Percentiles rank a stretch among this genome's conserved stretches.
Evolutionary conservation across 2,113 vertebrate species (phyloP).

Genomic region (Corythornis cristatus): DNA sequence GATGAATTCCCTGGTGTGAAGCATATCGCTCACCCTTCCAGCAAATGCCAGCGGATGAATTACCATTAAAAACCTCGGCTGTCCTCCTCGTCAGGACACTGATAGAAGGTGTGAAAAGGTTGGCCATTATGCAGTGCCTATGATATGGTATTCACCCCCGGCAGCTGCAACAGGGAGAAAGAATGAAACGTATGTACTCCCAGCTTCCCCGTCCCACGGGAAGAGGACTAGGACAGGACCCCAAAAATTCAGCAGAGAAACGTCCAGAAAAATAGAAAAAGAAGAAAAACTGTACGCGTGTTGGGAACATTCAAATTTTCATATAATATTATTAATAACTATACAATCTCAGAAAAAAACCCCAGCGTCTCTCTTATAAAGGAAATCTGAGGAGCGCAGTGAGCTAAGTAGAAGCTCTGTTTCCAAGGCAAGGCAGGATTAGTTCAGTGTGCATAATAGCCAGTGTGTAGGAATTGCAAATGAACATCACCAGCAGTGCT

Average conservation of each 20-base stretch:
- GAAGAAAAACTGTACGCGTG: background rate
- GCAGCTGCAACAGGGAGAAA: background rate
- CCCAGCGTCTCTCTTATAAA: conserved; percentile 16
- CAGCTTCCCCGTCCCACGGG: background rate
- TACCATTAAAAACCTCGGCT: background rate
- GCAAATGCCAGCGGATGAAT: conserved; percentile 8
- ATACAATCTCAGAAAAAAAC: conserved; percentile 32
- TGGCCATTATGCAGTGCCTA: background rate
- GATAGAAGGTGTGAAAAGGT: background rate
- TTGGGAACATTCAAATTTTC: background rate
- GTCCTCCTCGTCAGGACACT: background rate
- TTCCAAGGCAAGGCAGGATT: conserved; percentile 57
- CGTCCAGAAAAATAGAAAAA: background rate
- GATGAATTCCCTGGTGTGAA: background rate
- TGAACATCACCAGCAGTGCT: conserved; percentile 36
- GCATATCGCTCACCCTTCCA: background rate
- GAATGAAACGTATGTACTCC: background rate
- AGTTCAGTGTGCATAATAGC: conserved; percentile 52
- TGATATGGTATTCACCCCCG: background rate
- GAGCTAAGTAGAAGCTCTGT: conserved; percentile 48
- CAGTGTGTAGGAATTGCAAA: conserved; percentile 61
- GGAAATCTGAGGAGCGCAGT: conserved; percentile 45
- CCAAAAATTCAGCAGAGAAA: background rate
- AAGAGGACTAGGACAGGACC: background rate
- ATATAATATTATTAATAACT: conserved; percentile 34